Conservation (phyloP, 2,797 vertebrate genomes). For the Denticeps clupeoides region DNA sequence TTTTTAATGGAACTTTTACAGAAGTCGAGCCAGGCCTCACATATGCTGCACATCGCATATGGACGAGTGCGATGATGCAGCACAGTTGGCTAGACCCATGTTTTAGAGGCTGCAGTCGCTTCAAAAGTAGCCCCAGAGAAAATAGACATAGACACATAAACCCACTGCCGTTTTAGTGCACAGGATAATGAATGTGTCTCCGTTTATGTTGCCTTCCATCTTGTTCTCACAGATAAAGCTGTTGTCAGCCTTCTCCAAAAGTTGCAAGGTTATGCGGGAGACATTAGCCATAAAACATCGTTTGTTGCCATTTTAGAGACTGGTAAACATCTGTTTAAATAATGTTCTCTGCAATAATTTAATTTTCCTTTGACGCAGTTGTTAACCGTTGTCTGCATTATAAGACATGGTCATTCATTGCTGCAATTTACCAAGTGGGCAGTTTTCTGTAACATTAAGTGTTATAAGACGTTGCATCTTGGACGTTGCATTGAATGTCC, state of each 20-base stretch:
- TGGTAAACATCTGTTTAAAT: conserved; percentile 67
- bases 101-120: conserved; percentile 65
- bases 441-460: no score
- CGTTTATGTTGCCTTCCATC: conserved; percentile 68
- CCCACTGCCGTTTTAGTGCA: conserved; percentile 64
- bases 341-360: conserved; percentile 31
- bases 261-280: conserved; percentile 49
- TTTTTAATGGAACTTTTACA: conserved; percentile 77
- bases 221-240: conserved; percentile 67
- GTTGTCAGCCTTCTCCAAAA: conserved; percentile 56
- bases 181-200: conserved; percentile 63
- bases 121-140: conserved; percentile 63
- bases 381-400: conserved; percentile 25
- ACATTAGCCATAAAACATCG: conserved; percentile 52
- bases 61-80: conserved; percentile 51
- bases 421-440: no score
- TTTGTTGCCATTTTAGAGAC: conserved; percentile 50
- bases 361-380: conserved; percentile 32
- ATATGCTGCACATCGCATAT: conserved; percentile 67
- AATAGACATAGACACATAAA: conserved; percentile 62
- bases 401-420: no score
- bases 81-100: conserved; percentile 65
- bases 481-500: no score
- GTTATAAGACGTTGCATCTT: no score
- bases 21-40: conserved; percentile 66